Evolutionary conservation across 2,113 vertebrate genomes (phyloP).

Genomic region (Oxyruncus cristatus): DNA sequence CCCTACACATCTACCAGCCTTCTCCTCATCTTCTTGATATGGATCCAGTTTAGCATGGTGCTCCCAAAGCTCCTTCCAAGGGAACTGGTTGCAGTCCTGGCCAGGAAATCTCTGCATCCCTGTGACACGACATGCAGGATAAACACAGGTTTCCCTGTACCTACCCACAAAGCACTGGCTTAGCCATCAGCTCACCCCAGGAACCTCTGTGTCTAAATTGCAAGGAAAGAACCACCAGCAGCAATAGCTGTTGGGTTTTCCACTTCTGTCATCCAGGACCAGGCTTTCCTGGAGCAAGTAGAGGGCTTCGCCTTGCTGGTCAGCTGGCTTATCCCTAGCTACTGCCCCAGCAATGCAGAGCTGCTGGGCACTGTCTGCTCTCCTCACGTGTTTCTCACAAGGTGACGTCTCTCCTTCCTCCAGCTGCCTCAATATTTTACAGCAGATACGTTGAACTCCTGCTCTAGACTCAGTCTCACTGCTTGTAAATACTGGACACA

Average conservation of each 20-base stretch:
- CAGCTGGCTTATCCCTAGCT: background rate
- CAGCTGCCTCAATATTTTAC: background rate
- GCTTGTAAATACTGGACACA: slow-evolving; percentile 13
- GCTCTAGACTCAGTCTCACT: background rate
- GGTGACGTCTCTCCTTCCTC: background rate
- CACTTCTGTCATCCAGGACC: background rate
- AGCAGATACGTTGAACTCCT: background rate
- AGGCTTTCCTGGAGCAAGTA: fast-evolving
- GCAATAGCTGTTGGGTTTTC: background rate
- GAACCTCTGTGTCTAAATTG: background rate
- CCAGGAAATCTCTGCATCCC: background rate
- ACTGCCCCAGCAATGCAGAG: background rate
- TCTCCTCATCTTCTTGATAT: fast-evolving
- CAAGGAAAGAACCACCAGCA: background rate
- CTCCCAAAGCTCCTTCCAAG: background rate
- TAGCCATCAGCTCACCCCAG: fast-evolving
- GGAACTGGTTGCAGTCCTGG: background rate
- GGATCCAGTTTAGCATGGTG: background rate
- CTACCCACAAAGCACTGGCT: background rate
- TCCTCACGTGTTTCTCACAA: slow-evolving; percentile 1
- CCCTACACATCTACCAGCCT: background rate
- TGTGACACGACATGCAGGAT: fast-evolving
- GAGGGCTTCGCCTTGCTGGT: background rate
- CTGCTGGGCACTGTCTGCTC: background rate
- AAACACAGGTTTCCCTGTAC: background rate